phyloP scores from a whole-genome alignment of 1,140 invertebrate species.

The Ceratina calcarata region DNA sequence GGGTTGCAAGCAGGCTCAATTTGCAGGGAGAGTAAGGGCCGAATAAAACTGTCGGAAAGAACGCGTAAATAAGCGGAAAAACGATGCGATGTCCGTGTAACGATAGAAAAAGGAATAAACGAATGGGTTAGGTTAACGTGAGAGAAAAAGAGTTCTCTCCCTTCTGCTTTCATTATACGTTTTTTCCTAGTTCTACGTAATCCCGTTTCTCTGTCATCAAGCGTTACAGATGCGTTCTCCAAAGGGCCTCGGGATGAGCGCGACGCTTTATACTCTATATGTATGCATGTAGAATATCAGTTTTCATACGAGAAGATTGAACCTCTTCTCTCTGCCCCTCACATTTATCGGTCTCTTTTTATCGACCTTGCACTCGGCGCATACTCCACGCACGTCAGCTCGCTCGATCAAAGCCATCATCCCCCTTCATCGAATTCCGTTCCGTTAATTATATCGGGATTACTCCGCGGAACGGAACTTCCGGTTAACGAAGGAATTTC shows the following conservation, averaged over 20 bases:
- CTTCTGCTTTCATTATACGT: slow-evolving; percentile 34
- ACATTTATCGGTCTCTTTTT: slow-evolving; percentile 48
- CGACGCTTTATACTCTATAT: slow-evolving; percentile 46
- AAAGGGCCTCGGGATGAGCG: slow-evolving; percentile 47
- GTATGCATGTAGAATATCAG: slow-evolving; percentile 35
- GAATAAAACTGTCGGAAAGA: background rate
- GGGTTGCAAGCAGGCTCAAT: slow-evolving; percentile 1
- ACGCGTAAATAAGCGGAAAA: too few relatives aligned
- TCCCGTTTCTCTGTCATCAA: slow-evolving; percentile 56
- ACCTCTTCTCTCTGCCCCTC: slow-evolving; percentile 27
- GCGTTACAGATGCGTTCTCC: slow-evolving; percentile 48
- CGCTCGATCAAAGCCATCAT: slow-evolving; percentile 38
- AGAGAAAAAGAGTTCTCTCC: background rate
- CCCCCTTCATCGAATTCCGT: slow-evolving; percentile 31
- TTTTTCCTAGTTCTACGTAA: slow-evolving; percentile 41
- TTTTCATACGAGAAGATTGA: slow-evolving; percentile 58
- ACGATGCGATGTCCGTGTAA: too few relatives aligned
- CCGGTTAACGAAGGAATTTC: slow-evolving; percentile 13
- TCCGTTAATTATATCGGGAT: slow-evolving; percentile 57
- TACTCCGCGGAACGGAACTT: slow-evolving; percentile 6
- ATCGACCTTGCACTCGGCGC: slow-evolving; percentile 23
- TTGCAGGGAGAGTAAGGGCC: background rate
- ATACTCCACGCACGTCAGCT: slow-evolving; percentile 39
- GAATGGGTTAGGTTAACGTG: too few relatives aligned
- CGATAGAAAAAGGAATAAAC: background rate